Percentiles rank a stretch among this genome's conserved stretches.
Evolutionary conservation across 2,113 vertebrate species (phyloP).

Genomic region (Gobiocypris rarus): DNA sequence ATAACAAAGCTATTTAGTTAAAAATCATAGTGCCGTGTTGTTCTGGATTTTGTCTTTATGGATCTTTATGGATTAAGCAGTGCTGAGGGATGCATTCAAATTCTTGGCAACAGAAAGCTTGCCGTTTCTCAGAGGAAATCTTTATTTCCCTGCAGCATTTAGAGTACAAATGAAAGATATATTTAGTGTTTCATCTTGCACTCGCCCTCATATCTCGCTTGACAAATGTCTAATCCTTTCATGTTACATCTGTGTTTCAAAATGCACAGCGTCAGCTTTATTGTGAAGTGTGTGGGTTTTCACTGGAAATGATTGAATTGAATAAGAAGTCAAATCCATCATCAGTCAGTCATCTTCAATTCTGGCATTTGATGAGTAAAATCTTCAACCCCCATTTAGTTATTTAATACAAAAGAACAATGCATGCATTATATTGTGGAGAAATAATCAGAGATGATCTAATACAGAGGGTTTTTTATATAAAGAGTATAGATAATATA

Average conservation of each 20-base stretch:
- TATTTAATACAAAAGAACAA: constrained; percentile 11
- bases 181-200: background rate
- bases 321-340: constrained; percentile 5
- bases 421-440: background rate
- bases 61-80: constrained; percentile 16
- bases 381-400: background rate
- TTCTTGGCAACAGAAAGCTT: constrained; percentile 14
- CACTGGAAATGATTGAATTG: background rate
- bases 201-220: background rate
- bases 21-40: constrained; percentile 31
- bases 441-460: background rate
- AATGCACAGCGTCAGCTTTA: constrained; percentile 1
- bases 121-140: background rate
- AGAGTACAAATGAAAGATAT: constrained; percentile 7
- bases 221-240: constrained; percentile 29
- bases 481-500: too few species aligned
- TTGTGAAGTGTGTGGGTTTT: constrained; percentile 21
- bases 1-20: background rate
- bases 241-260: constrained; percentile 31
- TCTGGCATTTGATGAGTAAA: background rate
- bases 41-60: constrained; percentile 11
- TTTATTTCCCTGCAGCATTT: constrained; percentile 7
- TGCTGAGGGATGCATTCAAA: constrained; percentile 8
- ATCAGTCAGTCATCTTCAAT: background rate
- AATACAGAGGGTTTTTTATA: background rate